phyloP scores from a whole-genome alignment of 1,140 invertebrate genomes.

The Bombus breviceps region DNA sequence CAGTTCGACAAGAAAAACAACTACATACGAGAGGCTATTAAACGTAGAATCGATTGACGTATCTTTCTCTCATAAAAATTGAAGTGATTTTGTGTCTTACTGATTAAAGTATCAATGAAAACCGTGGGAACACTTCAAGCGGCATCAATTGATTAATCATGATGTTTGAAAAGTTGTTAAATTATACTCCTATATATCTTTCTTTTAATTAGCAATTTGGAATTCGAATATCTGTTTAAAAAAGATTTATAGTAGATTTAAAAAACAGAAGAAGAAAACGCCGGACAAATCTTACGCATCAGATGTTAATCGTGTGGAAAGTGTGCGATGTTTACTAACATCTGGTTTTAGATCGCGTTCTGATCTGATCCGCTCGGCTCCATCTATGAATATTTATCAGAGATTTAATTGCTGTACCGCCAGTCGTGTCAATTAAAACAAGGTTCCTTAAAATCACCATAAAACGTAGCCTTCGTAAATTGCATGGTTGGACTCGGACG shows the following conservation, averaged over 20 bases:
- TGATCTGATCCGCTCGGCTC: neutral
- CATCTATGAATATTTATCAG: slow-evolving; percentile 17
- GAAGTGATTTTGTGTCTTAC: too few relatives aligned
- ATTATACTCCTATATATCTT: neutral
- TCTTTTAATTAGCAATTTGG: neutral
- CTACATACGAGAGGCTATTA: too few relatives aligned
- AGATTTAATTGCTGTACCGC: neutral
- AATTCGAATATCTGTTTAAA: neutral
- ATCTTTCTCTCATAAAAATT: too few relatives aligned
- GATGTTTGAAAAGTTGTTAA: too few relatives aligned
- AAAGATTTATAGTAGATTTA: neutral
- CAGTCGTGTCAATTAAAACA: slow-evolving; percentile 9
- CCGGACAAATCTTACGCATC: neutral
- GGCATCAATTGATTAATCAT: too few relatives aligned
- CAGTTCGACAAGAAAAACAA: too few relatives aligned
- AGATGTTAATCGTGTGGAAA: neutral
- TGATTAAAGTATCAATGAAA: too few relatives aligned
- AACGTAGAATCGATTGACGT: too few relatives aligned
- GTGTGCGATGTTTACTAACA: neutral
- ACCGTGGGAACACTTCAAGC: too few relatives aligned
- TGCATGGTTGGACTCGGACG: neutral
- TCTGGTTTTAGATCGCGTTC: neutral
- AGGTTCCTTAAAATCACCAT: neutral
- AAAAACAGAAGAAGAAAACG: neutral
- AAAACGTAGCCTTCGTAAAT: neutral